Percentiles rank a stretch among this genome's conserved stretches.
Conservation (phyloP, 2,113 vertebrate species). For the Cepphus grylle region DNA sequence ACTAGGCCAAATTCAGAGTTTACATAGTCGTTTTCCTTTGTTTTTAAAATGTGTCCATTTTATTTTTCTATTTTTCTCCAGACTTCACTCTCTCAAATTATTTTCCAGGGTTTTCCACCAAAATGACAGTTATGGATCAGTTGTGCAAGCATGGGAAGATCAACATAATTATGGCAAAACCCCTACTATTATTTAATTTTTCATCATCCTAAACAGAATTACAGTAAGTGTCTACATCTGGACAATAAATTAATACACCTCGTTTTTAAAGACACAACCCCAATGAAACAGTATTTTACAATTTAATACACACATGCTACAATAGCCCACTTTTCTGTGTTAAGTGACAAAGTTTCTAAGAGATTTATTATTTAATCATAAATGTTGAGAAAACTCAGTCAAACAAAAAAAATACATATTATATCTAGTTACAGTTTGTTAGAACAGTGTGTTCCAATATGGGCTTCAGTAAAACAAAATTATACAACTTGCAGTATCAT, state of each 20-base stretch:
- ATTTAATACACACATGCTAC: background rate
- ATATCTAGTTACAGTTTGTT: background rate
- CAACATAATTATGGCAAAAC: background rate
- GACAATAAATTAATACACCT: background rate
- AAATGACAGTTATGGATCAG: background rate
- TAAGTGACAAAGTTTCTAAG: background rate
- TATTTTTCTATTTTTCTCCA: background rate
- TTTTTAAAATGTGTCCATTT: background rate
- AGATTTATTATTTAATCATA: slow-evolving; percentile 25
- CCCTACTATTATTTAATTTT: background rate
- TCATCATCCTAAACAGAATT: background rate
- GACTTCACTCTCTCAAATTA: background rate
- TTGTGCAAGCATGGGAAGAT: background rate
- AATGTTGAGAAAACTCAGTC: slow-evolving; percentile 28
- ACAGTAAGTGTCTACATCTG: background rate
- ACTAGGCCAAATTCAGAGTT: background rate
- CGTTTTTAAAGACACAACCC: background rate
- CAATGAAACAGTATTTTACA: background rate
- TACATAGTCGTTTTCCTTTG: background rate
- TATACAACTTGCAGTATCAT: slow-evolving; percentile 21
- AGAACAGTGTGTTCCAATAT: slow-evolving; percentile 48
- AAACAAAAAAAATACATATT: background rate
- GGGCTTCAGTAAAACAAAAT: slow-evolving; percentile 1
- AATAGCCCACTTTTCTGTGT: background rate
- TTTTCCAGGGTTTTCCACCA: background rate